Evolutionary conservation across 2,113 vertebrate genomes (phyloP), one percentile per base, ranked within the genome.

Genomic region (Gymnorhina tibicen): DNA sequence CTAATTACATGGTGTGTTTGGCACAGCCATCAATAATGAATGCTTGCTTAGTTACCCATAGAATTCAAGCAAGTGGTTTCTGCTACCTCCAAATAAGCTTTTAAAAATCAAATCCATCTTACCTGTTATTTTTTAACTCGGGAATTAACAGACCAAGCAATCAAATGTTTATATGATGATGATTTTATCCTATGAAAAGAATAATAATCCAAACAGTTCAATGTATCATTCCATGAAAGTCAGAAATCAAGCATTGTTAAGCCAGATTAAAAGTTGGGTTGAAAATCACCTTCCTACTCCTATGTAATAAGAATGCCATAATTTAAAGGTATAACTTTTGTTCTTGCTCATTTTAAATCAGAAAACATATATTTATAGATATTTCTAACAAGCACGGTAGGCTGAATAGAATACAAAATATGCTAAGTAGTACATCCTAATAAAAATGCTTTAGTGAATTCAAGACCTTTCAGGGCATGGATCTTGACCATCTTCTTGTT

Each of bases 81-180:
- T 52, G 21, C 69, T 87, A 44, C 18, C 19, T 92, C 64, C 37
- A 94, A 93, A 95, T n/a, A 92, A 89, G 28, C 26, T 86, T 95
- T 83, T 63, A 70, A 94, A 95, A 89, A 87, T 50, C 7, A 92
- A 92, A 91, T 94, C 44, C 44, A 85, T 79, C 42, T 93, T 37
- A 83, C 50, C 83, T 91, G 75, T 11, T 52, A 63, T 39, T 92
- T 77, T 91, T 81, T 39, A 88, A 93, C 44, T 62, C 33, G 55
- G 58, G 84, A 84, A 66, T 78, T 95, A 88, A 79, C 28, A 93
- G 70, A 92, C 59, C 53, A 88, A 89, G 60, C 32, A 72, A 94
- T 56, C 72, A 90, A 78, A 84, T 86, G n/a, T 95, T 95, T 93
- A 56, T 37, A 74, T 66, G 55, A 73, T 76, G 62, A 87, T 27